Evolutionary conservation across 2,888 invertebrate species (phyloP), one percentile per base, ranked within the genome.

Genomic region (Lapara coniferarum): DNA sequence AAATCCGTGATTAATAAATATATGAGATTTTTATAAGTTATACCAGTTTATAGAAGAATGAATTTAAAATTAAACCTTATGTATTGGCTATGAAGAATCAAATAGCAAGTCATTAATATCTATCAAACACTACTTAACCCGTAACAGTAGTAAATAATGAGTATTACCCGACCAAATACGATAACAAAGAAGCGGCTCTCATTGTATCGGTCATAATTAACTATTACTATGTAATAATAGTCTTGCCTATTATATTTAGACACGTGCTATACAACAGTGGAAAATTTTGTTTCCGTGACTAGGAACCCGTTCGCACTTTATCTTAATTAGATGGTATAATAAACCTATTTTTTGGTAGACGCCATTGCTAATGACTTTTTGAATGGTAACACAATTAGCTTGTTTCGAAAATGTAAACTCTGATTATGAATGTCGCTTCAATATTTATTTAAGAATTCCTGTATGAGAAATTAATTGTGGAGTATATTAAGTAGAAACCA

Each of bases 201-300:
- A 49, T 49, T 19, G 44, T 59, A 44, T 46, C 59, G 59, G 59
- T 59, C 44, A 59, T 59, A 59, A 59, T 59, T 59, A 16, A 44
- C 59, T 46, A 59, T 59, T 59, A 59, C 46, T 63, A 49, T 63
- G 63, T 63, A 25, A 13, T 19, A 49, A 49, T 44, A 16, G 12
- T 30, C 70, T 66, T 70, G 53, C 52, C n/a, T 63, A 66, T 57
- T 66, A 68, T 73, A 70, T 71, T 73, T 70, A 12, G 67, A 69
- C 67, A 69, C 73, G 69, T 70, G 70, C 49, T 66, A 12, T 57
- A 58, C 30, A 4, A 16, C 52, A 66, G 66, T 68, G 71, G 72
- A 72, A 72, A 71, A 68, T 71, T 71, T 69, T 58, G 14, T 16
- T 52, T 52, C 66, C 58, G 67, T 67, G 30, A 49, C 59, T 37